Conservation (phyloP, 30 jellyfish, hydroid and myxozoan species). For the Aurelia sp. region DNA sequence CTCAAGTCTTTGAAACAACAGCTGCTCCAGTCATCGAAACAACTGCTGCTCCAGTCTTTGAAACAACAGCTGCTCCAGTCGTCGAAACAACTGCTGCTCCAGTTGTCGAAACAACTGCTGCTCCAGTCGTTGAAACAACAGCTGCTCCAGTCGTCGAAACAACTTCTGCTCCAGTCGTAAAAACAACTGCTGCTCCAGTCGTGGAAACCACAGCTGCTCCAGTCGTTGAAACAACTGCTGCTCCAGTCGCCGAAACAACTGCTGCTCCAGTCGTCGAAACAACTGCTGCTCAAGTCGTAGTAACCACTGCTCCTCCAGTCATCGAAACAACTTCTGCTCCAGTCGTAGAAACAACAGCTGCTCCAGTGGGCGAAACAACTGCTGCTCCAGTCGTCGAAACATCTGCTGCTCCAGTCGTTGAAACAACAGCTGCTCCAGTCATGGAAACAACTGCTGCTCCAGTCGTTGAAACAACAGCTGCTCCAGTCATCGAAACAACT, state of each 20-base stretch:
- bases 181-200: conserved; percentile 43
- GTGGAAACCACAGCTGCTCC: conserved; percentile 42
- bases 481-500: too few species aligned
- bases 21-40: conserved; percentile 20
- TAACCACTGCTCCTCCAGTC: too few species aligned
- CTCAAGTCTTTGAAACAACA: conserved; percentile 15
- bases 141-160: conserved; percentile 44
- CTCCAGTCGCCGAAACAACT: conserved; percentile 9
- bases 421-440: too few species aligned
- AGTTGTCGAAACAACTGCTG: conserved; percentile 22
- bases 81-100: conserved; percentile 18
- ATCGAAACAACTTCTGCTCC: too few species aligned
- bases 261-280: conserved; percentile 51
- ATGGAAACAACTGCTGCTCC: too few species aligned
- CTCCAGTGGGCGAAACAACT: too few species aligned
- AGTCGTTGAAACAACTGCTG: conserved; percentile 48
- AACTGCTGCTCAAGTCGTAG: conserved; percentile 8
- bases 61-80: conserved; percentile 16
- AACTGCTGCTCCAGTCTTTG: conserved; percentile 25
- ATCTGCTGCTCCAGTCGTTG: too few species aligned
- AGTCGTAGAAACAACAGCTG: too few species aligned
- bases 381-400: too few species aligned
- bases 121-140: conserved; percentile 10
- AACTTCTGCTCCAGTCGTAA: conserved; percentile 45
- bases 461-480: too few species aligned